phyloP scores from a whole-genome alignment of 2,797 vertebrate genomes.

The Tapirus indicus region DNA sequence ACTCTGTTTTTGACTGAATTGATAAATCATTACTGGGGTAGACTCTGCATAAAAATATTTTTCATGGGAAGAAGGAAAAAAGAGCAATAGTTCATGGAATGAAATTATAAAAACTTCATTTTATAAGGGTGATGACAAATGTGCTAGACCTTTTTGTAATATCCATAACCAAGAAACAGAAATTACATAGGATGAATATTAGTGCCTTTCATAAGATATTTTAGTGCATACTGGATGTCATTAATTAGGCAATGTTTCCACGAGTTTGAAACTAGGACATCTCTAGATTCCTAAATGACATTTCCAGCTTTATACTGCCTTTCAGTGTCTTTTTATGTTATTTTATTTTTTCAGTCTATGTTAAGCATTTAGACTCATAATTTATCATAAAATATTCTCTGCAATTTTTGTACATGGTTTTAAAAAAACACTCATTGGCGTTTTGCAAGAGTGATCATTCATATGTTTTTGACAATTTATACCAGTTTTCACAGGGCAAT shows the following conservation, averaged over 20 bases:
- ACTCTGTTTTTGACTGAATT: background rate
- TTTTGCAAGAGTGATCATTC: background rate
- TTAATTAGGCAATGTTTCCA: conserved; percentile 86
- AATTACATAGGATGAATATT: conserved; percentile 84
- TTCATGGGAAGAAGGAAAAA: background rate
- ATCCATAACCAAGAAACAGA: conserved; percentile 81
- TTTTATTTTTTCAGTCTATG: conserved; percentile 56
- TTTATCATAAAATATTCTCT: conserved; percentile 76
- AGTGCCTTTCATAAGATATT: conserved; percentile 85
- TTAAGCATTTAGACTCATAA: conserved; percentile 80
- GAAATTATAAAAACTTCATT: conserved; percentile 85
- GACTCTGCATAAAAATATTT: background rate
- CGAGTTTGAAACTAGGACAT: conserved; percentile 81
- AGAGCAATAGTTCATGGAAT: conserved; percentile 76
- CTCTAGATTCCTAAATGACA: conserved; percentile 86
- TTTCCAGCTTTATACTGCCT: conserved; percentile 84
- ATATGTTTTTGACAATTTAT: background rate
- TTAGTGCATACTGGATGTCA: conserved; percentile 77
- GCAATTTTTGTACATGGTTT: conserved; percentile 51
- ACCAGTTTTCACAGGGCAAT: background rate
- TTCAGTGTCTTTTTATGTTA: conserved; percentile 76
- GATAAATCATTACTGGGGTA: background rate
- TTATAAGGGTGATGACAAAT: conserved; percentile 83
- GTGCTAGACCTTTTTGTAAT: conserved; percentile 83
- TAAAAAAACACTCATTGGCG: conserved; percentile 40